Evolutionary conservation across 2,113 vertebrate genomes (phyloP).

Genomic region (Tetrax tetrax): DNA sequence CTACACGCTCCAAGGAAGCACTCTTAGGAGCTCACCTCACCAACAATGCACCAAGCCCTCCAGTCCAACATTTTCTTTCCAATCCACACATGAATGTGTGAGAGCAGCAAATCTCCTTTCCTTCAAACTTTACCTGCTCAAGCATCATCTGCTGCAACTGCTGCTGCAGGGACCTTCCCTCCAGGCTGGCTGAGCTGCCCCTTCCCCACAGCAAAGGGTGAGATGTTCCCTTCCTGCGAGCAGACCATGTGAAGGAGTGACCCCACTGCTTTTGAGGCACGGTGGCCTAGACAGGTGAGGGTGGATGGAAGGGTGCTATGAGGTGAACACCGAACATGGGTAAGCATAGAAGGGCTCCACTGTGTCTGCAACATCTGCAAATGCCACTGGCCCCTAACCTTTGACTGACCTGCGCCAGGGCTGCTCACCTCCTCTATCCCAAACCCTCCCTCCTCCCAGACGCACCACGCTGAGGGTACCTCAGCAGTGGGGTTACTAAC

Average conservation of each 20-base stretch:
- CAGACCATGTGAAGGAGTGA: background rate
- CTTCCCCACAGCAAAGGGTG: fast-evolving
- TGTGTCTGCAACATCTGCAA: background rate
- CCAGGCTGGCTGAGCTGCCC: background rate
- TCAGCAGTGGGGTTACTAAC: background rate
- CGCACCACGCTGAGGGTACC: fast-evolving
- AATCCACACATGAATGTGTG: background rate
- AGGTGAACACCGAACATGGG: background rate
- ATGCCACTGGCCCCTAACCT: background rate
- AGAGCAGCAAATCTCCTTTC: background rate
- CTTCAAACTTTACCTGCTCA: background rate
- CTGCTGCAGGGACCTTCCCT: background rate
- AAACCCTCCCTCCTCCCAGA: background rate
- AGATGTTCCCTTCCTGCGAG: background rate
- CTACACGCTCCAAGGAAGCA: background rate
- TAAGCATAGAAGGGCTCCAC: background rate
- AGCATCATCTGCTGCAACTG: background rate
- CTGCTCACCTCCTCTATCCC: background rate
- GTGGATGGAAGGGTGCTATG: background rate
- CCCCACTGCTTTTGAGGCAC: fast-evolving
- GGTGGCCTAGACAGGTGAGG: background rate
- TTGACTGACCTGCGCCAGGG: background rate
- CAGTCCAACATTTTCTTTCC: background rate
- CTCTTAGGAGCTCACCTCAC: background rate
- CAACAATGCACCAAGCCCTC: background rate